A percentile compares a stretch with the other conserved stretches of the same genome.
Conservation (phyloP, 37 sponge, comb jelly and placozoan genomes). For the Crambe crambe region DNA sequence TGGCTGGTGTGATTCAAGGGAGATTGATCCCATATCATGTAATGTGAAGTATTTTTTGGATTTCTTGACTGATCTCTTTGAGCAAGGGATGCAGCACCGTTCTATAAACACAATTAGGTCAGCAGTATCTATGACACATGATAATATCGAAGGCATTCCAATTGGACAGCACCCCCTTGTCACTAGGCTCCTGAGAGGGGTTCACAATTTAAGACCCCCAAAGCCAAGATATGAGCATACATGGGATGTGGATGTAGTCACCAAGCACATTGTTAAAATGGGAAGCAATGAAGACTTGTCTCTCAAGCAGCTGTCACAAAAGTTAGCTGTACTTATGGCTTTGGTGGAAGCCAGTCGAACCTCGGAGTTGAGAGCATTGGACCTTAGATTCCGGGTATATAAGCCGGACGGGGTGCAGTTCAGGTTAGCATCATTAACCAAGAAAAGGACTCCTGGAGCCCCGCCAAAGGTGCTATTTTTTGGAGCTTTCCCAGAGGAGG, state of each 20-base stretch:
- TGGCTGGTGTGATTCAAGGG: conserved; percentile 34
- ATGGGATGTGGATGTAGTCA: conserved; percentile 49
- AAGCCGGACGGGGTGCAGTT: conserved; percentile 42
- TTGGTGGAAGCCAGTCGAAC: conserved; percentile 9
- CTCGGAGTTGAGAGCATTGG: conserved; percentile 36
- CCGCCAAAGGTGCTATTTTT: conserved; percentile 14
- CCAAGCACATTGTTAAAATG: background rate
- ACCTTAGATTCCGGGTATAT: conserved; percentile 7
- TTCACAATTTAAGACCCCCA: conserved; percentile 16
- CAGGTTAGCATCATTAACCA: conserved; percentile 26
- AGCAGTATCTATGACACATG: conserved; percentile 29
- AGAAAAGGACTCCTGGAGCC: conserved; percentile 12
- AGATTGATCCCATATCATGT: conserved; percentile 46
- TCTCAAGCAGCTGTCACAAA: conserved; percentile 16
- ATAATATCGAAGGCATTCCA: conserved; percentile 13
- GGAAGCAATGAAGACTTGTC: conserved; percentile 22
- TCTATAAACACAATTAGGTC: conserved; percentile 22
- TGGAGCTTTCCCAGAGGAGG: conserved; percentile 4
- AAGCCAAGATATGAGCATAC: conserved; percentile 25
- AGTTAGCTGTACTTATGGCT: conserved; percentile 39
- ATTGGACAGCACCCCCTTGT: conserved; percentile 44
- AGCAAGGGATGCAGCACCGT: conserved; percentile 29
- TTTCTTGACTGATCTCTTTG: conserved; percentile 30
- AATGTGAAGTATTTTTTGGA: conserved; percentile 14
- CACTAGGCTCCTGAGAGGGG: conserved; percentile 25